A percentile compares a stretch with the other conserved stretches of the same genome.
phyloP scores from a whole-genome alignment of 2,888 invertebrate species.

The Meiosimyza platycephala region DNA sequence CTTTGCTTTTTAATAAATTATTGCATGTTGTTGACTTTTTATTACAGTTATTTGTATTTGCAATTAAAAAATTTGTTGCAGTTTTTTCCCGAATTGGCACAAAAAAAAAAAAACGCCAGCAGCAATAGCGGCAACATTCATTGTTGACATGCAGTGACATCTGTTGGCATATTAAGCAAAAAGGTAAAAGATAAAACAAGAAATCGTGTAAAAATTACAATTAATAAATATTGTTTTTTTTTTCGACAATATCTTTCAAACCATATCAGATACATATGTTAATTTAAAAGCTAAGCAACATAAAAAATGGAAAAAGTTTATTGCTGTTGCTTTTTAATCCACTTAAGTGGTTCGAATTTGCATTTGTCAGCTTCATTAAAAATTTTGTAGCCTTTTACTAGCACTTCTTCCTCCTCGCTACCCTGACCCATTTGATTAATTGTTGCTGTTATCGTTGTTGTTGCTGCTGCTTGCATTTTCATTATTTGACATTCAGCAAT shows the following conservation, averaged over 20 bases:
- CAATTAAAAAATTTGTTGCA: constrained; percentile 35
- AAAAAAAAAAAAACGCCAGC: constrained; percentile 18
- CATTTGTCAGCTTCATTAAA: constrained; percentile 14
- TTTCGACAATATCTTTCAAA: no score
- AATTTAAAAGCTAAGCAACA: no score
- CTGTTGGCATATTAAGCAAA: no score
- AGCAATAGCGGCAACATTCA: not conserved
- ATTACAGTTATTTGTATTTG: constrained; percentile 27
- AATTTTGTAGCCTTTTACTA: constrained; percentile 11
- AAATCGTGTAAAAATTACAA: no score
- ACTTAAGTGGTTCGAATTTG: constrained; percentile 19
- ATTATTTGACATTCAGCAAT: not conserved
- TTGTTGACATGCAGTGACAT: no score
- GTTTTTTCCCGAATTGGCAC: not conserved
- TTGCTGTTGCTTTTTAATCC: constrained; percentile 7
- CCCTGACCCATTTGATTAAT: not conserved
- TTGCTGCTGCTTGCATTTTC: constrained; percentile 37
- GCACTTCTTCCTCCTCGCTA: not conserved
- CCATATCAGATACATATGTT: no score
- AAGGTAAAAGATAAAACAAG: not conserved
- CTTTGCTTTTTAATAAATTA: not conserved
- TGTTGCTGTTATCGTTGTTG: constrained; percentile 21
- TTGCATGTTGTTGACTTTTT: not conserved
- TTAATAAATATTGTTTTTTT: no score
- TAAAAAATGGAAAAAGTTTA: no score